Base-by-base conservation (phyloP, 2,888 invertebrate species). In the Syrista parreyssii region DNA sequence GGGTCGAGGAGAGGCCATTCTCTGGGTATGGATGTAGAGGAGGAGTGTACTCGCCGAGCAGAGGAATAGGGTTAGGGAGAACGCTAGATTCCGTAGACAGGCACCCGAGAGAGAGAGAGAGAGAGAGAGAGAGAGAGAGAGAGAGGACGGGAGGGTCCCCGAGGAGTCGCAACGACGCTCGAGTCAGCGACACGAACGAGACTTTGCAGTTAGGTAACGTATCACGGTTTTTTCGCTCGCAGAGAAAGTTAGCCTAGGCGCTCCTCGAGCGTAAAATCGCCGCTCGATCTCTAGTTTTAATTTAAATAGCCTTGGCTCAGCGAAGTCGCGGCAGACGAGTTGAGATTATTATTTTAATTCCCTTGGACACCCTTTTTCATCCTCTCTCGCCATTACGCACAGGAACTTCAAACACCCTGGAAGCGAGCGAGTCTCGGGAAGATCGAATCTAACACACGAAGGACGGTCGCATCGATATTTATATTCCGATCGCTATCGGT, bases 181-280 rank as follows among this genome's bases (percentile, higher is more conserved):
- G 71, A 71, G 33, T 71, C 71, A 71, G 71, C 71, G 71, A 71
- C 71, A 33, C 76, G 68, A 68, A 68, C 68, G 31, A 68, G 78
- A 79, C 68, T 75, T 78, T 32, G 77, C 78, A 75, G 83, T 84
- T 84, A 82, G 82, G 82, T 84, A 84, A 84, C 80, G 76, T 77
- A 75, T 74, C 79, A 55, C 79, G 75, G 79, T 83, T 83, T 83
- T 83, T 85, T 81, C 79, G 79, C 80, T 74, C 81, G 68, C 79
- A 82, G 88, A 88, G 88, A 88, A 88, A 88, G 88, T 88, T 86
- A 83, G 83, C 82, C 86, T 85, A 86, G 84, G 82, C 82, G 74
- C 74, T 81, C 84, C 79, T 85, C 80, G 82, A 85, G 84, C 86
- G 84, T 87, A 86, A 87, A 88, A 88, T 86, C 85, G 80, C 72